phyloP scores from a whole-genome alignment of 2,797 vertebrate genomes.

The Etheostoma perlongum region DNA sequence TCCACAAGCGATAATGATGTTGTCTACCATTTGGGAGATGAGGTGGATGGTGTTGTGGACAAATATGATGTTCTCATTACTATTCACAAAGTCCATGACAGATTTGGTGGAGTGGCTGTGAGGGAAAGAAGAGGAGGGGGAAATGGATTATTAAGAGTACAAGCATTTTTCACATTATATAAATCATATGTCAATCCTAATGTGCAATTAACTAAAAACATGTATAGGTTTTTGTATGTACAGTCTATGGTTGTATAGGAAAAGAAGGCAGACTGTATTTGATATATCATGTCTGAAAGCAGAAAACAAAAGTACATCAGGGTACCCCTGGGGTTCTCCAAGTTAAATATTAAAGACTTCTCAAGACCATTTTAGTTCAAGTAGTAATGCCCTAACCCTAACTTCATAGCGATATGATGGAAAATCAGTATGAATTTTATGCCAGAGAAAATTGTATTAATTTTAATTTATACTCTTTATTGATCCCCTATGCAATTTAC shows the following conservation, averaged over 20 bases:
- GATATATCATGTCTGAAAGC: background rate
- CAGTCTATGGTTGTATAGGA: background rate
- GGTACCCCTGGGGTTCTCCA: too few species aligned
- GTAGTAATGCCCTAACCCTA: too few species aligned
- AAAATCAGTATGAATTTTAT: too few species aligned
- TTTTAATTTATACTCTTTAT: too few species aligned
- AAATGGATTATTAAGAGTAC: background rate
- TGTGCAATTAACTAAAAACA: background rate
- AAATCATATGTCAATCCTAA: background rate
- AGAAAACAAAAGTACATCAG: background rate
- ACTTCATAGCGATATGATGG: too few species aligned
- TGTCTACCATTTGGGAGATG: constrained; percentile 99
- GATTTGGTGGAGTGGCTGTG: constrained; percentile 97
- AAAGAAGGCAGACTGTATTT: background rate
- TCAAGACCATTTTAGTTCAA: too few species aligned
- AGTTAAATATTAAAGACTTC: too few species aligned
- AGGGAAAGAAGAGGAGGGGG: constrained; percentile 53
- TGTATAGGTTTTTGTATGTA: too few species aligned
- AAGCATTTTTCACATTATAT: background rate
- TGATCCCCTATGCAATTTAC: too few species aligned
- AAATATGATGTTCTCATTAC: constrained; percentile 99
- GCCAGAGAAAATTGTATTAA: too few species aligned
- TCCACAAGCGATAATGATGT: constrained; percentile 96
- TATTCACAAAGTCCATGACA: constrained; percentile 99
- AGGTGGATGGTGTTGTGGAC: constrained; percentile 99